These are phyloP conservation scores for Hippocampus barbouri DNA, from an alignment of 2,113 vertebrate genomes.

Conservation along the genomic window DNA sequence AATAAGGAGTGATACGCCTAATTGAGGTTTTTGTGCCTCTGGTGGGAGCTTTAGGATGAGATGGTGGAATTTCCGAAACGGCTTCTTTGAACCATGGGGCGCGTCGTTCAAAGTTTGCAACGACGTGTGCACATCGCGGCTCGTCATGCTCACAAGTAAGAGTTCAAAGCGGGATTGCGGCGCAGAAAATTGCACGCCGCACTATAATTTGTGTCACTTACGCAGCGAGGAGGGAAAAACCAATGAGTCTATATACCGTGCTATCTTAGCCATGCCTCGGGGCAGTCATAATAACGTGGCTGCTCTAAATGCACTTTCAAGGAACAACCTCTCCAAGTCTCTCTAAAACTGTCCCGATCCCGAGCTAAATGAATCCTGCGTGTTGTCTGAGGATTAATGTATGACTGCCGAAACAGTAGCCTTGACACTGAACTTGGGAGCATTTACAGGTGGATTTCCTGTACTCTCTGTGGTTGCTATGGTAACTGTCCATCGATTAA, in stretches of 20 bases:
- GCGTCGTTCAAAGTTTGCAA: slow-evolving; percentile 69
- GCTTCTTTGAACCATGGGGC: slow-evolving; percentile 66
- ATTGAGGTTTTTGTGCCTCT: slow-evolving; percentile 74
- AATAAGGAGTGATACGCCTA: slow-evolving; percentile 71
- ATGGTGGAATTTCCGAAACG: slow-evolving; percentile 76
- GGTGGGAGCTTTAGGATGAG: slow-evolving; percentile 71
- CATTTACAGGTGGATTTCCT: slow-evolving; percentile 27
- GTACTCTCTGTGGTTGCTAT: too few relatives aligned
- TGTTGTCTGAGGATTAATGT: neutral
- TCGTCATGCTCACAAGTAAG: slow-evolving; percentile 39
- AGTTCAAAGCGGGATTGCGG: slow-evolving; percentile 57
- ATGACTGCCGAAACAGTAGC: neutral
- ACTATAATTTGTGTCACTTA: slow-evolving; percentile 41
- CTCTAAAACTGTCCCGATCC: neutral
- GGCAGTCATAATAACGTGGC: neutral
- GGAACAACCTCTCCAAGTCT: neutral
- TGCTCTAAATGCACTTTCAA: slow-evolving; percentile 5
- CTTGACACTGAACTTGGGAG: neutral
- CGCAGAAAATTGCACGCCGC: slow-evolving; percentile 46
- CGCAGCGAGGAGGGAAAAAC: slow-evolving; percentile 22
- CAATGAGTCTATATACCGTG: slow-evolving; percentile 3
- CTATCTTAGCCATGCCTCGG: slow-evolving; percentile 10
- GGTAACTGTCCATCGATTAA: slow-evolving; percentile 4
- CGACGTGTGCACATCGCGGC: slow-evolving; percentile 50
- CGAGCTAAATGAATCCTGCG: neutral